These are phyloP conservation scores for Cromileptes altivelis DNA, from an alignment of 2,113 vertebrate genomes.

Conservation along the genomic window DNA sequence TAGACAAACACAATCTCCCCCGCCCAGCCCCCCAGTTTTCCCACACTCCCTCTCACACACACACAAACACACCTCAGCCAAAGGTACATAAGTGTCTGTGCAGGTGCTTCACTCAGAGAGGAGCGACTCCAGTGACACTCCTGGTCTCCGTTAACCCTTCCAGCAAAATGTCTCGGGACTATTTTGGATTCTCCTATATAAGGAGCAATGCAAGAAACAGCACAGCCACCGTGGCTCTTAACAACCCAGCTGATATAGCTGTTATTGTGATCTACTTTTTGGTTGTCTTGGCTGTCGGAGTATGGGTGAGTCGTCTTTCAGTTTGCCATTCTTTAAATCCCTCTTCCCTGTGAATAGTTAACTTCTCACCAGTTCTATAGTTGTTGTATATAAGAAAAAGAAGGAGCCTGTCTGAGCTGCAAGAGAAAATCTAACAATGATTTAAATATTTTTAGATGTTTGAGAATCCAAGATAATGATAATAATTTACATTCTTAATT, in stretches of 20 bases:
- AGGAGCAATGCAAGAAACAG: slow-evolving; percentile 13
- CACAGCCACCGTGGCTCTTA: slow-evolving; percentile 63
- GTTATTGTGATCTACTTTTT: slow-evolving; percentile 95
- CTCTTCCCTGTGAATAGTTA: slow-evolving; percentile 58
- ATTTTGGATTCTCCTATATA: slow-evolving; percentile 74
- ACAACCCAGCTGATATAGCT: slow-evolving; percentile 93
- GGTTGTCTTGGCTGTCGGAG: slow-evolving; percentile 92
- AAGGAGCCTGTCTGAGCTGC: neutral
- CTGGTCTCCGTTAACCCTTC: neutral
- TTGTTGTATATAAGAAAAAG: neutral
- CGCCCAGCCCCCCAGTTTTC: neutral
- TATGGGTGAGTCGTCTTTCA: slow-evolving; percentile 89
- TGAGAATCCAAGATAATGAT: neutral
- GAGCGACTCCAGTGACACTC: slow-evolving; percentile 10
- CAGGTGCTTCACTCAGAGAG: slow-evolving; percentile 48
- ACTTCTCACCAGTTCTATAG: neutral
- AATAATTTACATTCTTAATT: too few relatives aligned
- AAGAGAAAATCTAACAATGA: neutral
- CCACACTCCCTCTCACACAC: neutral
- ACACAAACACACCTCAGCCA: neutral
- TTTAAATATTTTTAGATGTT: neutral
- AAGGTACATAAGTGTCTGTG: slow-evolving; percentile 48
- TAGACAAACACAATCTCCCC: neutral
- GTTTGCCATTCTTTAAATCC: neutral
- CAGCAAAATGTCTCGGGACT: slow-evolving; percentile 74